A percentile compares a stretch with the other conserved stretches of the same genome.
These are phyloP conservation scores for Platanista minor DNA, from an alignment of 2,113 vertebrate genomes.

Conservation along the genomic window DNA sequence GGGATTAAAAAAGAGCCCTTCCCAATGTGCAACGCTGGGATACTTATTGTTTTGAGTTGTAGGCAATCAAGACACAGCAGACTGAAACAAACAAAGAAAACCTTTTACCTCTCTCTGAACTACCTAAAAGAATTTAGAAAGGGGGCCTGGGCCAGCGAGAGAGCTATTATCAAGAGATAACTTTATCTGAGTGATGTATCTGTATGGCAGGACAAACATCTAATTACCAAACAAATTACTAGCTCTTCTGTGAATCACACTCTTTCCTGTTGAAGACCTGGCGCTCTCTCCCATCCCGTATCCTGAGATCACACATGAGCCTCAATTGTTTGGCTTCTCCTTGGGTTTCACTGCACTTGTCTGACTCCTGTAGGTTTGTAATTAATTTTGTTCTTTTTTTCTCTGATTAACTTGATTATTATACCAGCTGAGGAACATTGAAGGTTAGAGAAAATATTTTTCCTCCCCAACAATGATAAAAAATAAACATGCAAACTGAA, in stretches of 20 bases:
- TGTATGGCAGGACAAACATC: neutral
- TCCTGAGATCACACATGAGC: neutral
- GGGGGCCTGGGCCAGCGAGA: neutral
- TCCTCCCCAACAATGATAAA: neutral
- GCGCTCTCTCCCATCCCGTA: neutral
- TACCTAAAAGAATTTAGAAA: neutral
- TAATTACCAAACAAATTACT: neutral
- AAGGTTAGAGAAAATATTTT: neutral
- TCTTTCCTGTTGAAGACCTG: neutral
- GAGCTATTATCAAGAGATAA: neutral
- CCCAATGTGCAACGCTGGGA: neutral
- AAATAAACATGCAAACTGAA: neutral
- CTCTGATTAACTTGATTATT: neutral
- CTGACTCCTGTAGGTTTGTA: neutral
- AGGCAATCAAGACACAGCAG: neutral
- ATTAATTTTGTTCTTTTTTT: neutral
- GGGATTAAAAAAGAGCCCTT: neutral
- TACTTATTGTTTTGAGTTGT: too few relatives aligned
- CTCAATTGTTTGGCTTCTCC: neutral
- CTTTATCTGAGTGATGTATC: neutral
- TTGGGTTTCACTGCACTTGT: neutral
- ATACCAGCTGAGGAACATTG: neutral
- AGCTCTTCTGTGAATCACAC: neutral
- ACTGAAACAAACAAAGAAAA: neutral
- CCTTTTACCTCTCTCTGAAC: neutral